Base-by-base conservation (phyloP, 1,140 invertebrate species). In the Tetraneura akinire region DNA sequence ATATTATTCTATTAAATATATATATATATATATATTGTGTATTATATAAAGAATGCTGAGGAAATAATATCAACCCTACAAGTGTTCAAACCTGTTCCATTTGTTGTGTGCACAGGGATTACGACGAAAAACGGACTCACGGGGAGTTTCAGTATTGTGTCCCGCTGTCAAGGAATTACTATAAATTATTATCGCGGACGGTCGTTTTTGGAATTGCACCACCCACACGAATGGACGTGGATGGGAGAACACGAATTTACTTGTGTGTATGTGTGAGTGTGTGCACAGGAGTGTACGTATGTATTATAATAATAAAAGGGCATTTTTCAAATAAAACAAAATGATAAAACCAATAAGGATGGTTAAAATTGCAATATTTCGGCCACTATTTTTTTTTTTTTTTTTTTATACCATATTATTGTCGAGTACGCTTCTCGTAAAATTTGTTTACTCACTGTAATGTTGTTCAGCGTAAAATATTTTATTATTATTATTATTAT, bases 21-120 rank as follows among this genome's bases (percentile, higher is more conserved):
- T 37, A n/a, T n/a, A n/a, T n/a, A n/a, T n/a, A n/a, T n/a, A 37
- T 3, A 37, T 37, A 37, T 37, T 37, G 8, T n/a, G n/a, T 37
- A 37, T 37, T 37, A 37, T 37, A 73, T 53, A 62, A 78, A 78
- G 74, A 78, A 78, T 78, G 53, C 53, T 23, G 74, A 26, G 53
- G 74, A 78, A 76, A 62, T 37, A 37, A 37, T 76, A 76, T 62
- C 74, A 78, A 78, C 74, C 74, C 74, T 78, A 78, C 71, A 60
- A 37, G 55, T 78, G 74, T 78, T 78, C 37, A 57, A 78, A 78
- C 74, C 74, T 78, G 74, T 78, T 78, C 55, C 74, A 45, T 57
- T 62, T 47, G 74, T 78, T 71, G 71, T 76, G 42, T 62, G 55
- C 55, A 78, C 53, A 60, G 74, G 74, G 74, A 78, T 78, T 78